phyloP scores from a whole-genome alignment of 2,113 vertebrate species.

The Scytalopus superciliaris region DNA sequence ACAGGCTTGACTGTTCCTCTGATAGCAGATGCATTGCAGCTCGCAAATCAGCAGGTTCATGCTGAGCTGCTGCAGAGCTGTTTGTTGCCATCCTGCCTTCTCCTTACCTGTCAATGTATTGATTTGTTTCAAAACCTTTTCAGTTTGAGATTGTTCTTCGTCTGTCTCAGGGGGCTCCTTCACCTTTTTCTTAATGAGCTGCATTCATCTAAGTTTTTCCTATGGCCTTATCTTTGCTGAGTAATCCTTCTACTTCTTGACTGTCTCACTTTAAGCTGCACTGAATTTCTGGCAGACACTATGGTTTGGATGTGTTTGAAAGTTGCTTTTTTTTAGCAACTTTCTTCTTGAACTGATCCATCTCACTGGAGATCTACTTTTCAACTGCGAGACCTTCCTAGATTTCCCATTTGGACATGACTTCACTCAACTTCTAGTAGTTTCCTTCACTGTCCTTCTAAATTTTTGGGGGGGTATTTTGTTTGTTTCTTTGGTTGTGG shows the following conservation, averaged over 20 bases:
- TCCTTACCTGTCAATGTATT: not conserved
- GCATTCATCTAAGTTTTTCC: not conserved
- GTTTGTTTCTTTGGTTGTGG: not conserved
- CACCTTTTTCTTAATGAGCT: not conserved
- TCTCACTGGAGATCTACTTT: not conserved
- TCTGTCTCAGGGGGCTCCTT: not conserved
- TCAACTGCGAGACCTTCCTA: not conserved
- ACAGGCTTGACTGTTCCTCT: not conserved
- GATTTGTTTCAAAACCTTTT: constrained; percentile 2
- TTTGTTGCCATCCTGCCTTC: not conserved
- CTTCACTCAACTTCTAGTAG: not conserved
- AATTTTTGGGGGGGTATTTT: not conserved
- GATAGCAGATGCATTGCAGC: not conserved
- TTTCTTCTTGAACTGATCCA: not conserved
- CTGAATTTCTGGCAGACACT: not conserved
- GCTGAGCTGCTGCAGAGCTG: not conserved
- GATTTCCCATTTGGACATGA: not conserved
- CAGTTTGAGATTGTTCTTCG: not conserved
- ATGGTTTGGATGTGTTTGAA: not conserved
- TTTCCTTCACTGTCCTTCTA: not conserved
- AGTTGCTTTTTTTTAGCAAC: not conserved
- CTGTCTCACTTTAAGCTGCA: not conserved
- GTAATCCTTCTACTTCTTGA: not conserved
- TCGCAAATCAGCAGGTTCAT: not conserved
- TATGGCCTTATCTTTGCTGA: not conserved